A percentile compares a stretch with the other conserved stretches of the same genome.
Conservation (phyloP, 2,797 vertebrate genomes). For the Myiotriccus ornatus region DNA sequence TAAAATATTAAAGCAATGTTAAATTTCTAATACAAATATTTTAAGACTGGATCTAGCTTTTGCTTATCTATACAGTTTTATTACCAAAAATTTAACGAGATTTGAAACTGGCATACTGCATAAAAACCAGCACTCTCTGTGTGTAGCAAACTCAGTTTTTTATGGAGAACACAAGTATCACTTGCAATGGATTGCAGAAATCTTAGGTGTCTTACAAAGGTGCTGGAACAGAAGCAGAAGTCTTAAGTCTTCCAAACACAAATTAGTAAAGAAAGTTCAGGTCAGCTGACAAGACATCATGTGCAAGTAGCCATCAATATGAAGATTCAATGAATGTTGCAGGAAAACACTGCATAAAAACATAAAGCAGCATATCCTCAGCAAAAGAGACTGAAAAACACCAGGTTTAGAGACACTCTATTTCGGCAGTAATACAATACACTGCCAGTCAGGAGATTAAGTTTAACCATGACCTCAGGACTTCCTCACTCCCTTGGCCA, state of each 20-base stretch:
- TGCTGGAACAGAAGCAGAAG: background rate
- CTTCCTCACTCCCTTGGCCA: background rate
- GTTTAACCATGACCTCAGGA: conserved; percentile 33
- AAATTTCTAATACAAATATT: background rate
- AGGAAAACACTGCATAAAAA: background rate
- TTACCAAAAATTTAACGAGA: background rate
- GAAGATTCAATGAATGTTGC: background rate
- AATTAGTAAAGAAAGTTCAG: background rate
- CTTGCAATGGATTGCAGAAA: background rate
- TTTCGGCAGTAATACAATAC: conserved; percentile 13
- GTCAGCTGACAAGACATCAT: background rate
- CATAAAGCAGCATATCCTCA: background rate
- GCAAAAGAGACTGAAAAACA: background rate
- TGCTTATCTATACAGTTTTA: background rate
- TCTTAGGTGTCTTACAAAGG: background rate
- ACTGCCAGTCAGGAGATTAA: conserved; percentile 16
- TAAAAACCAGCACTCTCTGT: background rate
- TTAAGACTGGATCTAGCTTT: background rate
- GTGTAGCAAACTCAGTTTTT: background rate
- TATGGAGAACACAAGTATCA: background rate
- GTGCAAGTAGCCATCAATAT: background rate
- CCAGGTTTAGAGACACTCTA: background rate
- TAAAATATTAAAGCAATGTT: background rate
- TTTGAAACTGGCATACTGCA: background rate
- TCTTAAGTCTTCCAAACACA: background rate